Evolutionary conservation across 2,888 invertebrate genomes (phyloP).

Genomic region (Sinopyrophorus schimmeli): DNA sequence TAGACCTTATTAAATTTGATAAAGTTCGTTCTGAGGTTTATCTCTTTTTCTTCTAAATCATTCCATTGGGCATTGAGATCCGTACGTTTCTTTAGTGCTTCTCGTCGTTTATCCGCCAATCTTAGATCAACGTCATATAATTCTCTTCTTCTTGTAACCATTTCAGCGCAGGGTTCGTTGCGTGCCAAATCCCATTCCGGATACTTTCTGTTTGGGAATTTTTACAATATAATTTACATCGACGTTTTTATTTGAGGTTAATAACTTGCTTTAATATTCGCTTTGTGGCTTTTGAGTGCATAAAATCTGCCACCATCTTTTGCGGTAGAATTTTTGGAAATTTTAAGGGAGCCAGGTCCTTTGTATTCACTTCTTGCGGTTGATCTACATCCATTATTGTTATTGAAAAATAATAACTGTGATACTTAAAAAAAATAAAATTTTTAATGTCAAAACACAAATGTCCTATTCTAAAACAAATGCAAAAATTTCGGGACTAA

Average conservation of each 20-base stretch:
- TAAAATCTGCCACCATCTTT: slow-evolving; percentile 59
- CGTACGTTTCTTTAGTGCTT: slow-evolving; percentile 54
- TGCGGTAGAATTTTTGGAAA: slow-evolving; percentile 59
- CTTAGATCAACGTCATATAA: slow-evolving; percentile 59
- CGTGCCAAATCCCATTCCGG: slow-evolving; percentile 67
- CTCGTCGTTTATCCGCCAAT: slow-evolving; percentile 55
- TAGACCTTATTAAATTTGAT: slow-evolving; percentile 66
- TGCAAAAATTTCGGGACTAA: too few species aligned
- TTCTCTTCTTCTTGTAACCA: slow-evolving; percentile 61
- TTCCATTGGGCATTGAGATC: slow-evolving; percentile 61
- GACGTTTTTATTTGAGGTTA: too few species aligned
- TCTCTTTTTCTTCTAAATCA: slow-evolving; percentile 59
- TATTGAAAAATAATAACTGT: too few species aligned
- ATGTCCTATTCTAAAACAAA: too few species aligned
- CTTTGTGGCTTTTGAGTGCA: slow-evolving; percentile 54
- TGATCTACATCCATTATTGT: too few species aligned
- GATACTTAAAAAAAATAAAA: too few species aligned
- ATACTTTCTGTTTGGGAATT: slow-evolving; percentile 60
- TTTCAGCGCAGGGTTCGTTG: slow-evolving; percentile 59
- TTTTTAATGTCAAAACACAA: too few species aligned
- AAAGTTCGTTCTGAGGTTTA: slow-evolving; percentile 61
- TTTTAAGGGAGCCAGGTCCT: slow-evolving; percentile 38
- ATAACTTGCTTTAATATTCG: too few species aligned
- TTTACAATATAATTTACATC: too few species aligned
- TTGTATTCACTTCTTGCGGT: slow-evolving; percentile 6